A percentile compares a stretch with the other conserved stretches of the same genome.
phyloP scores from a whole-genome alignment of 2,113 vertebrate genomes.

The Stercorarius parasiticus region DNA sequence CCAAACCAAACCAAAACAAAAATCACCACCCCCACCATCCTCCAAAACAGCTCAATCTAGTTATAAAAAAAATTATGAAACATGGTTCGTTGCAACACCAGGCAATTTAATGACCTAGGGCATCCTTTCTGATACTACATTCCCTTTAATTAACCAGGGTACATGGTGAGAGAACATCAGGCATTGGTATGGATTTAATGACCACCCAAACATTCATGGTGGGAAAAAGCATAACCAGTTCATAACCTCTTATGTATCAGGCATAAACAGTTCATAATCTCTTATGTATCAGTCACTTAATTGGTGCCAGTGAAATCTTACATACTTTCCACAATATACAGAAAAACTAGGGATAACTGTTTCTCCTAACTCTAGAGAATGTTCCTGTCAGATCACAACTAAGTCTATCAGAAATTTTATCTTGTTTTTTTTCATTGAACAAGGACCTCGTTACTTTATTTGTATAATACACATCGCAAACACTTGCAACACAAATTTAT shows the following conservation, averaged over 20 bases:
- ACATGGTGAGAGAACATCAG: neutral
- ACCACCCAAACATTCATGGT: neutral
- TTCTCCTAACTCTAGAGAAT: neutral
- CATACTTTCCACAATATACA: neutral
- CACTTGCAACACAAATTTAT: neutral
- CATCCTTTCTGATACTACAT: neutral
- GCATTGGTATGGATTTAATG: neutral
- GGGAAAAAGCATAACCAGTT: neutral
- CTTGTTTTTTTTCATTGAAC: neutral
- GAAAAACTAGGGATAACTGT: neutral
- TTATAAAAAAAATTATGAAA: neutral
- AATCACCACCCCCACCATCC: accelerated
- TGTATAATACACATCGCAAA: neutral
- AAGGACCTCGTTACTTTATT: neutral
- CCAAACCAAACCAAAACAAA: accelerated
- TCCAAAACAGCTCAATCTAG: neutral
- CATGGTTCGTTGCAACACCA: neutral
- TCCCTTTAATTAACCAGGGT: neutral
- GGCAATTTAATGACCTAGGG: neutral
- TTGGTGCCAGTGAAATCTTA: neutral
- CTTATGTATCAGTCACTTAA: neutral
- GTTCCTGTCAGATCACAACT: neutral
- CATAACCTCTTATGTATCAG: neutral
- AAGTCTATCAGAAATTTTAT: neutral
- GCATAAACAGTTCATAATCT: neutral